Conservation (phyloP, 2,888 invertebrate genomes). For the Itoplectis maculator region DNA sequence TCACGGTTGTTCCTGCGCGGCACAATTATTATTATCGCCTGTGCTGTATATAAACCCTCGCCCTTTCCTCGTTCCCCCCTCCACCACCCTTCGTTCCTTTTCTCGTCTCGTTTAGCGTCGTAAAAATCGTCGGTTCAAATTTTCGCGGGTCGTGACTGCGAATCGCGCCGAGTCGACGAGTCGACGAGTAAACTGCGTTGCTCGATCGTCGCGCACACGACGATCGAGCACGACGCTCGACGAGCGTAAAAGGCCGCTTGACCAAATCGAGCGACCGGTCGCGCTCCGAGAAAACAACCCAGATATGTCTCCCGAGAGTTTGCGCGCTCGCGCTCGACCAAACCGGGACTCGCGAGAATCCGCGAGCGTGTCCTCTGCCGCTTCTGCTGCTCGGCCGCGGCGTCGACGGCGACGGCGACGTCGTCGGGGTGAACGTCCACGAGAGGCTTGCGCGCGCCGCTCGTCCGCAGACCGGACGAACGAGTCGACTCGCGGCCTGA, state of each 20-base stretch:
- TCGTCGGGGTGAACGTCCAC: slow-evolving; percentile 81
- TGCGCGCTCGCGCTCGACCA: slow-evolving; percentile 71
- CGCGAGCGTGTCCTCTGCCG: slow-evolving; percentile 66
- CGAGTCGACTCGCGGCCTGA: slow-evolving; percentile 78
- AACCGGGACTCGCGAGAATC: slow-evolving; percentile 77
- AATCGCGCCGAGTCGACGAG: background rate
- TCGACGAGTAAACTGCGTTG: slow-evolving; percentile 72
- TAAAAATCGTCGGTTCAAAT: slow-evolving; percentile 12
- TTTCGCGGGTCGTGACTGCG: slow-evolving; percentile 27
- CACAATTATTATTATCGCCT: slow-evolving; percentile 15
- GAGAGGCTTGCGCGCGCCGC: slow-evolving; percentile 59
- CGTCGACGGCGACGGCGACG: slow-evolving; percentile 58
- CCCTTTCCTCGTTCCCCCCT: too few relatives aligned
- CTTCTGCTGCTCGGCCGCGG: slow-evolving; percentile 22
- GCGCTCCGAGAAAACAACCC: slow-evolving; percentile 80
- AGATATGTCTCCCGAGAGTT: slow-evolving; percentile 81
- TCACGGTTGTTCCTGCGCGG: background rate
- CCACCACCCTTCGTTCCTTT: too few relatives aligned
- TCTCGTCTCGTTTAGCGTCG: background rate
- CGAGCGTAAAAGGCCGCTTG: slow-evolving; percentile 66
- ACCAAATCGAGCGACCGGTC: slow-evolving; percentile 81
- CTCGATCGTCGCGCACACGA: slow-evolving; percentile 71
- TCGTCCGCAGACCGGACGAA: slow-evolving; percentile 77
- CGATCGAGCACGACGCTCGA: slow-evolving; percentile 37
- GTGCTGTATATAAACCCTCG: background rate